Base-by-base conservation (phyloP, 2,888 invertebrate genomes). In the Leucophenga maculata region DNA sequence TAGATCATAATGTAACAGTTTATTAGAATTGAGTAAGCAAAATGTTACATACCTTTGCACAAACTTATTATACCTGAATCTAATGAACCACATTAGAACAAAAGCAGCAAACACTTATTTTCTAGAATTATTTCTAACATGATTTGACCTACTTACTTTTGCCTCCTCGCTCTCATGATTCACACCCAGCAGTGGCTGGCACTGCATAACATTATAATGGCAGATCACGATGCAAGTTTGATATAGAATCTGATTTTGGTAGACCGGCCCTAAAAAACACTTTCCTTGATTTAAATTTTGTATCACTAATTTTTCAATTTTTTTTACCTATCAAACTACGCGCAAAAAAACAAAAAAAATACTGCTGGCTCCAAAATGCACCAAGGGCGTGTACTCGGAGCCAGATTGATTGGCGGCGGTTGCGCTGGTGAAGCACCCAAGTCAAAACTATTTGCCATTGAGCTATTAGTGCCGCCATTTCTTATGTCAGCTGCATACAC, bases 161-260 rank as follows among this genome's bases (percentile, higher is more conserved):
- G 90, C 89, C 22, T 88, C 87, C n/a, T 89, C 87, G 14, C 92
- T 91, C 46, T 88, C 89, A 70, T 91, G 91, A 74, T 84, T 75
- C 16, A 85, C 82, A 68, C 87, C 88, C 66, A 87, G 65, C 68
- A 85, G 69, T 31, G 84, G 83, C 83, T 81, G 76, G 69, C 95
- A 95, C 65, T 92, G 91, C 0, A 91, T 89, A 67, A 89, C 87
- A 72, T 92, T 91, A 75, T 91, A 90, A 32, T 90, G 88, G 75
- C 92, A 87, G 1, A 91, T 89, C 59, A 91, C 89, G 57, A 91
- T 90, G 86, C 95, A 95, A 1, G 93, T 92, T 76, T 93, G 90
- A 81, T 92, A 93, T 9, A 94, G 86, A 65, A 94, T 87, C 74
- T 94, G 90, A 87, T 94, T 94, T 76, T 91, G 92, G 70, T 91